phyloP scores from a whole-genome alignment of 2,113 vertebrate species.

The Edolisoma coerulescens region DNA sequence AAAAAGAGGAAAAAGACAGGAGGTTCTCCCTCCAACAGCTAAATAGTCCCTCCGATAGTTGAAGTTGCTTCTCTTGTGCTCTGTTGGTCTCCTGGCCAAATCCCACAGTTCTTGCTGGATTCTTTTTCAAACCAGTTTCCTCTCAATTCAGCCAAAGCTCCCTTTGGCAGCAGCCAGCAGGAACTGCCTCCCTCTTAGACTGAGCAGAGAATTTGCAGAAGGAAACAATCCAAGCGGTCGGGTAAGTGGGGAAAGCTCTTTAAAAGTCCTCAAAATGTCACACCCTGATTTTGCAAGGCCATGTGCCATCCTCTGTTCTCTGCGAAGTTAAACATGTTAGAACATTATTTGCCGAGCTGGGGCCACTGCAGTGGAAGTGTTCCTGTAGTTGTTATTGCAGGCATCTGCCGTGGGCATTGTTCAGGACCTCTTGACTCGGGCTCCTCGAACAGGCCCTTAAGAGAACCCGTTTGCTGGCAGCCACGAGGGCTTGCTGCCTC shows the following conservation, averaged over 20 bases:
- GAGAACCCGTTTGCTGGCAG: not conserved
- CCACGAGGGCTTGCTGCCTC: not conserved
- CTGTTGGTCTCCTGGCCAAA: not conserved
- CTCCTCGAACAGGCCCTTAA: not conserved
- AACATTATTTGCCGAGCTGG: not conserved
- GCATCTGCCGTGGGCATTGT: not conserved
- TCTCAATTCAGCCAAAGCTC: not conserved
- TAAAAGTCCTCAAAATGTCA: not conserved
- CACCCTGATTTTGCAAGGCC: not conserved
- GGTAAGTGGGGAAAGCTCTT: not conserved
- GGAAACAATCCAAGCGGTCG: not conserved
- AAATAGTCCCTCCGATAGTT: rapidly evolving
- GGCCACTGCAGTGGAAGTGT: not conserved
- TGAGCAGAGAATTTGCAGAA: not conserved
- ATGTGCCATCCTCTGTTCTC: not conserved
- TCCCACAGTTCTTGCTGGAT: not conserved
- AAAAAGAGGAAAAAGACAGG: not conserved
- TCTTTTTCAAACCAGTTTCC: not conserved
- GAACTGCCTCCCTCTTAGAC: not conserved
- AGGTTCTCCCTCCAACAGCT: not conserved
- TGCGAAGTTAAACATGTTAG: not conserved
- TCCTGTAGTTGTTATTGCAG: not conserved
- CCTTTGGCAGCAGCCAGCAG: not conserved
- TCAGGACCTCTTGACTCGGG: not conserved
- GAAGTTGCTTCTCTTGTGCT: not conserved